phyloP scores from a whole-genome alignment of 1,140 invertebrate genomes.

The Prorops nasuta region DNA sequence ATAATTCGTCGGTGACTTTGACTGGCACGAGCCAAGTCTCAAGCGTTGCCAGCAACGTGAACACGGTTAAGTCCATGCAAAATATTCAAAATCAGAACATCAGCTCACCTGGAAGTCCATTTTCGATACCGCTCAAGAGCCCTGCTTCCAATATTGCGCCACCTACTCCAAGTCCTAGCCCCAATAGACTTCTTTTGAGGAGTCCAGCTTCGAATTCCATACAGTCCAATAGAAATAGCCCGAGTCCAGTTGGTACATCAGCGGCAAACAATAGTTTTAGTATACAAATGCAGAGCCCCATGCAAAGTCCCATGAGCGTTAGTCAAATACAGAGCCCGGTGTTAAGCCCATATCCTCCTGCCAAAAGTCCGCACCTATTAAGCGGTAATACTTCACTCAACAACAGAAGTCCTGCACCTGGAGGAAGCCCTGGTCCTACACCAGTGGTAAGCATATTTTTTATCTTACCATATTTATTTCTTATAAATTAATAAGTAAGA shows the following conservation, averaged over 20 bases:
- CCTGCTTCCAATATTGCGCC: constrained; percentile 54
- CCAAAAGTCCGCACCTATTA: constrained; percentile 52
- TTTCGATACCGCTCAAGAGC: constrained; percentile 53
- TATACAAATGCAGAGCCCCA: constrained; percentile 53
- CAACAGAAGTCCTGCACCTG: constrained; percentile 50
- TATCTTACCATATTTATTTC: background rate
- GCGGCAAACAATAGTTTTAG: constrained; percentile 45
- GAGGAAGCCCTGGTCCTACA: constrained; percentile 52
- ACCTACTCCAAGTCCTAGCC: constrained; percentile 53
- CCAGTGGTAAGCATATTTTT: constrained; percentile 42
- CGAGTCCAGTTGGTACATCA: constrained; percentile 47
- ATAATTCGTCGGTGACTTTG: constrained; percentile 30
- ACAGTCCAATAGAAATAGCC: constrained; percentile 51
- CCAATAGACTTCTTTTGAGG: constrained; percentile 47
- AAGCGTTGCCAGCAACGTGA: constrained; percentile 41
- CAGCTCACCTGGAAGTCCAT: constrained; percentile 51
- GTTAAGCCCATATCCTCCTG: constrained; percentile 52
- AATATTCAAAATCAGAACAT: constrained; percentile 48
- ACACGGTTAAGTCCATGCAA: constrained; percentile 49
- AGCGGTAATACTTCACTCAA: constrained; percentile 39
- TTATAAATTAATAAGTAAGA: background rate
- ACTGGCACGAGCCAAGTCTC: constrained; percentile 30
- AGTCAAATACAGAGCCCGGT: constrained; percentile 54
- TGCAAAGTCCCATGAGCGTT: constrained; percentile 54
- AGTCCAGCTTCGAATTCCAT: constrained; percentile 55